Evolutionary conservation across 2,113 vertebrate genomes (phyloP).

Genomic region (Amazona vittata): DNA sequence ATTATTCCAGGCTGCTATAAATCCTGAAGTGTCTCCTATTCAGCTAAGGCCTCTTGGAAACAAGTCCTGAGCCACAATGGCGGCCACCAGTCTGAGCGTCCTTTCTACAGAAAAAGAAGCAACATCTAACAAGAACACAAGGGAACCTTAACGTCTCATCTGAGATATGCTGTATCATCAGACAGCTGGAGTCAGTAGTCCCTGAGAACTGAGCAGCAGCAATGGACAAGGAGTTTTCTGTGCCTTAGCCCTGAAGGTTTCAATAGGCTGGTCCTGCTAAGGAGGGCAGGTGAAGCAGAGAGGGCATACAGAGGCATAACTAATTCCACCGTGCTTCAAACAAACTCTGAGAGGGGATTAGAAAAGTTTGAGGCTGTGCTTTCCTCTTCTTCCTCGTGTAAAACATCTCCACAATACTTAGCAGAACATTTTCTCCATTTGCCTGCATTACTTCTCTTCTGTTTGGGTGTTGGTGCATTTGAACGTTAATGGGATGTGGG

Average conservation of each 20-base stretch:
- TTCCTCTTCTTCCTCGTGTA: neutral
- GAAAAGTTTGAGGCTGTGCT: neutral
- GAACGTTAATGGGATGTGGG: neutral
- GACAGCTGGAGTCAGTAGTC: neutral
- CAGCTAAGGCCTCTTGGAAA: neutral
- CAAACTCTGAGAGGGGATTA: neutral
- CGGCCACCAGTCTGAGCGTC: neutral
- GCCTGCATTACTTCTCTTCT: neutral
- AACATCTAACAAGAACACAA: neutral
- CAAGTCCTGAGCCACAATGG: accelerated
- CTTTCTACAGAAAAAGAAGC: neutral
- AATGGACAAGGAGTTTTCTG: neutral
- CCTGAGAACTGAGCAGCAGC: neutral
- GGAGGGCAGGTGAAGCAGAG: neutral
- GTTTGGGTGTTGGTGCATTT: neutral
- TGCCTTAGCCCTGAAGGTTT: neutral
- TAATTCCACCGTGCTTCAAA: neutral
- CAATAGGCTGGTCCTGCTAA: neutral
- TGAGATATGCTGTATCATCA: neutral
- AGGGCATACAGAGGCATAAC: neutral
- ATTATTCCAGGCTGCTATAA: neutral
- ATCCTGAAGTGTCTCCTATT: neutral
- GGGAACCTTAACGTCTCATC: neutral
- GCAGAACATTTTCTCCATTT: neutral
- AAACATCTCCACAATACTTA: neutral